These are phyloP conservation scores for Drosophila histrio DNA, from an alignment of 2,888 invertebrate genomes.

Conservation along the genomic window DNA sequence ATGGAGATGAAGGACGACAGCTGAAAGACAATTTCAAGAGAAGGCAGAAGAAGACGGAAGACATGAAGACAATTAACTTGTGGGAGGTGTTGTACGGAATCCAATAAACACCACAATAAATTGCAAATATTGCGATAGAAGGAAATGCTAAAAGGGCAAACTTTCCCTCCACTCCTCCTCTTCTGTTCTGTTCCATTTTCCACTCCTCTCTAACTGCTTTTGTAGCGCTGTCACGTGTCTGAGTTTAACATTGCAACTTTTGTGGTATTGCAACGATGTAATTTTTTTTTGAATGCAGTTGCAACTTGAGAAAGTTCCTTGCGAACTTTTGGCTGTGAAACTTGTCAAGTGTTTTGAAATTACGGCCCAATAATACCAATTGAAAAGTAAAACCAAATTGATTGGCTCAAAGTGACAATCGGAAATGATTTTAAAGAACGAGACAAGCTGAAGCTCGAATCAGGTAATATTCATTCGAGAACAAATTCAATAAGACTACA, in stretches of 20 bases:
- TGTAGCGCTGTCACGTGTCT: slow-evolving; percentile 44
- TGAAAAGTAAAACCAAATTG: slow-evolving; percentile 18
- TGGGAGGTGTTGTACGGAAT: slow-evolving; percentile 35
- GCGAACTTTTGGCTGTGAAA: slow-evolving; percentile 16
- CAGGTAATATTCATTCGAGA: background rate
- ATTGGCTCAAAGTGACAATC: slow-evolving; percentile 8
- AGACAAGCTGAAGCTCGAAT: background rate
- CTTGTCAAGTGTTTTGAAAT: slow-evolving; percentile 8
- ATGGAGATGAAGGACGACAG: slow-evolving; percentile 5
- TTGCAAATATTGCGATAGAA: slow-evolving; percentile 15
- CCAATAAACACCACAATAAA: slow-evolving; percentile 56
- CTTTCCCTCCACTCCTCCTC: background rate
- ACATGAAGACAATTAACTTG: slow-evolving; percentile 36
- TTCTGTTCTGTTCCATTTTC: background rate
- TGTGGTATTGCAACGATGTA: slow-evolving; percentile 11
- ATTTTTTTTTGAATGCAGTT: slow-evolving; percentile 15
- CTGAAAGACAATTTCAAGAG: slow-evolving; percentile 14
- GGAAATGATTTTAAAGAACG: background rate
- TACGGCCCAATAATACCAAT: slow-evolving; percentile 8
- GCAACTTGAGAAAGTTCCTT: slow-evolving; percentile 7
- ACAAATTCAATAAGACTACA: background rate
- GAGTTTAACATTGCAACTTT: slow-evolving; percentile 37
- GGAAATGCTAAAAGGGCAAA: too few relatives aligned
- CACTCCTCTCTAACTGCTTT: background rate
- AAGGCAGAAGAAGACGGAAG: slow-evolving; percentile 11